Percentiles rank a stretch among this genome's conserved stretches.
phyloP scores from a whole-genome alignment of 2,888 invertebrate species.

The Dolichomitus sp. region DNA sequence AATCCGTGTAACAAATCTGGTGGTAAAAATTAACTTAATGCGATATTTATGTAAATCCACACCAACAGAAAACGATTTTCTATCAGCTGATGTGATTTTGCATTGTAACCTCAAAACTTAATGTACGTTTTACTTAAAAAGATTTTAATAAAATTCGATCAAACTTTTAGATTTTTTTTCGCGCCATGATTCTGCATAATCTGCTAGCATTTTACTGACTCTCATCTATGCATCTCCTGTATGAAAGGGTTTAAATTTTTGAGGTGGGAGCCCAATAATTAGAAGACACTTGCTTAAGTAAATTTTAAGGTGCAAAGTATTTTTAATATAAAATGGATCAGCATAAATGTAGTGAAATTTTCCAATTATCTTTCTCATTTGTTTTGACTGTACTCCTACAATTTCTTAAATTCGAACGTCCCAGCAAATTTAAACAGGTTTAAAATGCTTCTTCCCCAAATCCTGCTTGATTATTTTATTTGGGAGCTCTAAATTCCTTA shows the following conservation, averaged over 20 bases:
- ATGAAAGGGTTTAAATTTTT: background rate
- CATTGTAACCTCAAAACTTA: too few relatives aligned
- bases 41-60: too few relatives aligned
- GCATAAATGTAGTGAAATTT: too few relatives aligned
- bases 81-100: too few relatives aligned
- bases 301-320: background rate
- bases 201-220: background rate
- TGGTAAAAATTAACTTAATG: too few relatives aligned
- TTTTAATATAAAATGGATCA: too few relatives aligned
- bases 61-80: too few relatives aligned
- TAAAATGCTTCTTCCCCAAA: background rate
- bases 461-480: background rate
- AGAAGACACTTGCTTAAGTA: background rate
- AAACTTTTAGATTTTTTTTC: background rate
- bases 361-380: background rate
- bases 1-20: too few relatives aligned
- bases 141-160: background rate
- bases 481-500: conserved; percentile 14
- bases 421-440: background rate
- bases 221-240: background rate
- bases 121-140: too few relatives aligned
- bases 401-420: background rate
- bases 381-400: background rate
- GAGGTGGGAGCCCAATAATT: background rate
- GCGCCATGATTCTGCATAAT: background rate